phyloP scores from a whole-genome alignment of 2,113 vertebrate genomes.

The Rafetus swinhoei region DNA sequence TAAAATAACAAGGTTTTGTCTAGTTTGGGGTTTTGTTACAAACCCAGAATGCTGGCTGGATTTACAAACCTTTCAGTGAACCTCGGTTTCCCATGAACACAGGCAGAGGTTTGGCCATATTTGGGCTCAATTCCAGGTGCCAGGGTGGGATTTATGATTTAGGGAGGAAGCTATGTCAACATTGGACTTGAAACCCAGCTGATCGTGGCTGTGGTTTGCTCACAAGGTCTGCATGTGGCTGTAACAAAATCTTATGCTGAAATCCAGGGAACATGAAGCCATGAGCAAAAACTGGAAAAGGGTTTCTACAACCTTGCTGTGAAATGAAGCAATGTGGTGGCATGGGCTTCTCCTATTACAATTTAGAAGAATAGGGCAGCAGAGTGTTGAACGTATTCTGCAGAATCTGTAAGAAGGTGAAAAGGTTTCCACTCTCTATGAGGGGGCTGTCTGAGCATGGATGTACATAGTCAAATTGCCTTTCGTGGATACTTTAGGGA shows the following conservation, averaged over 20 bases:
- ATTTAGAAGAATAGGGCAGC: not conserved
- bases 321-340: not conserved
- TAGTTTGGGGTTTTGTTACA: not conserved
- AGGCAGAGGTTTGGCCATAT: conserved; percentile 42
- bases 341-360: not conserved
- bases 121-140: conserved; percentile 27
- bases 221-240: conserved; percentile 2
- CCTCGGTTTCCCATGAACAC: conserved; percentile 17
- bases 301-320: not conserved
- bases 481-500: not conserved
- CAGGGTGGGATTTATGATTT: conserved; percentile 43
- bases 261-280: not conserved
- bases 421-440: not conserved
- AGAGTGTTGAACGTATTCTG: not conserved
- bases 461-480: not conserved
- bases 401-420: not conserved
- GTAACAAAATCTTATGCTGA: conserved; percentile 27
- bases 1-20: conserved; percentile 1
- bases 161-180: conserved; percentile 31
- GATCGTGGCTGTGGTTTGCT: conserved; percentile 39
- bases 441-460: not conserved
- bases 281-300: not conserved
- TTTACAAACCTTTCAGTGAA: conserved; percentile 44
- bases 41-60: not conserved
- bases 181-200: conserved; percentile 25